These are phyloP conservation scores for Heliconius charithonia DNA, from an alignment of 2,888 invertebrate species.

Conservation along the genomic window DNA sequence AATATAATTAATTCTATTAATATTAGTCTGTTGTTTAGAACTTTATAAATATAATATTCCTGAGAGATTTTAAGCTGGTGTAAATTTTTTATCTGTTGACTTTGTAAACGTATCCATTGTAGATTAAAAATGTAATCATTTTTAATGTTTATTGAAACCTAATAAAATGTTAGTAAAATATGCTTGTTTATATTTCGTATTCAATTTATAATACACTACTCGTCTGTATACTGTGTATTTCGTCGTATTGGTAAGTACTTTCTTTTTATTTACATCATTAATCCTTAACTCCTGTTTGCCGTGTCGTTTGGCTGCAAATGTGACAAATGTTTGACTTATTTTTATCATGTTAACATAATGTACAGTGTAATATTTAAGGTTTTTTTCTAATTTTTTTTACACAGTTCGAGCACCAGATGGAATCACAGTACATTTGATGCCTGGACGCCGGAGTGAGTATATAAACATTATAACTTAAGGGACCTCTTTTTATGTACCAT, in stretches of 20 bases:
- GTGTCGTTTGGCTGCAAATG: conserved; percentile 33
- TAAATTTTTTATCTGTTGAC: conserved; percentile 29
- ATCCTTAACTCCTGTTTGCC: conserved; percentile 32
- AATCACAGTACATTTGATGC: conserved; percentile 79
- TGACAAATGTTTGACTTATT: conserved; percentile 10
- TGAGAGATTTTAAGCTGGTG: conserved; percentile 3
- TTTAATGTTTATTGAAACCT: conserved; percentile 52
- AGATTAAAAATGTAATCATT: conserved; percentile 51
- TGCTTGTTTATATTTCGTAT: conserved; percentile 25
- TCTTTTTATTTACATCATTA: conserved; percentile 20
- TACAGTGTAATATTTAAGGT: conserved; percentile 34
- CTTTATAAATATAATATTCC: conserved; percentile 4
- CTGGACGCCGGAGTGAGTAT: conserved; percentile 81
- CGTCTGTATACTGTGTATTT: too few relatives aligned
- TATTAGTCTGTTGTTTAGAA: conserved; percentile 2
- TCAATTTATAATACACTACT: background rate
- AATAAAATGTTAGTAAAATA: conserved; percentile 45
- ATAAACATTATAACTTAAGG: conserved; percentile 56
- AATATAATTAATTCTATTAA: background rate
- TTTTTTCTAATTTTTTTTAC: conserved; percentile 51
- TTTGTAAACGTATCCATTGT: conserved; percentile 30
- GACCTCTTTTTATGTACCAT: background rate
- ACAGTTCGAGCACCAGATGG: conserved; percentile 80
- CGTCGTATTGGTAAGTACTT: conserved; percentile 21
- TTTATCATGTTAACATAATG: conserved; percentile 12